Percentiles rank a stretch among this genome's conserved stretches.
Evolutionary conservation across 2,888 invertebrate genomes (phyloP).

Genomic region (Acrobasis suavella): DNA sequence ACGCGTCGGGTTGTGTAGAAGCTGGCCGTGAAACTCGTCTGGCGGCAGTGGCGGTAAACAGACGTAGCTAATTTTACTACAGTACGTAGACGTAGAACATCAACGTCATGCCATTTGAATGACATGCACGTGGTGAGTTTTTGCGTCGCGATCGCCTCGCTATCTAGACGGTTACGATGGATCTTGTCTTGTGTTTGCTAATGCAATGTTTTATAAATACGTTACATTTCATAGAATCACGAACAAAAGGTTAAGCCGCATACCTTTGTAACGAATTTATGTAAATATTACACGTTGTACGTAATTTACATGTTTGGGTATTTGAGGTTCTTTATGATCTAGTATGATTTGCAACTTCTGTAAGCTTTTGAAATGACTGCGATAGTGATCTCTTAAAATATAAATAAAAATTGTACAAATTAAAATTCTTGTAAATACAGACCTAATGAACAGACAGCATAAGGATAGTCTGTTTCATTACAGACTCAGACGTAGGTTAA

Average conservation of each 20-base stretch:
- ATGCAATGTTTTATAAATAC: conserved; percentile 2
- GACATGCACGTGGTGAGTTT: conserved; percentile 61
- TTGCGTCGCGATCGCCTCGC: conserved; percentile 30
- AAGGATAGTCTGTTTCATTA: neutral
- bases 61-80: conserved; percentile 60
- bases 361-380: too few species aligned
- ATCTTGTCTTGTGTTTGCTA: neutral
- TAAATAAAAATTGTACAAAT: too few species aligned
- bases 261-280: neutral
- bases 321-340: too few species aligned
- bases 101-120: conserved; percentile 67
- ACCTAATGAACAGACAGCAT: conserved; percentile 1
- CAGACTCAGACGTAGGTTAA: neutral
- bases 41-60: conserved; percentile 50
- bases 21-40: conserved; percentile 50
- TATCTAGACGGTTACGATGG: conserved; percentile 13
- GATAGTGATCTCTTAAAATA: too few species aligned
- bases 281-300: too few species aligned
- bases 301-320: too few species aligned
- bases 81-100: conserved; percentile 50
- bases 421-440: too few species aligned
- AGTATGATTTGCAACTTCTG: too few species aligned
- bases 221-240: neutral
- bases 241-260: neutral
- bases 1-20: conserved; percentile 30